Base-by-base conservation (phyloP, 2,888 invertebrate genomes). In the Epistrophella euchroma region DNA sequence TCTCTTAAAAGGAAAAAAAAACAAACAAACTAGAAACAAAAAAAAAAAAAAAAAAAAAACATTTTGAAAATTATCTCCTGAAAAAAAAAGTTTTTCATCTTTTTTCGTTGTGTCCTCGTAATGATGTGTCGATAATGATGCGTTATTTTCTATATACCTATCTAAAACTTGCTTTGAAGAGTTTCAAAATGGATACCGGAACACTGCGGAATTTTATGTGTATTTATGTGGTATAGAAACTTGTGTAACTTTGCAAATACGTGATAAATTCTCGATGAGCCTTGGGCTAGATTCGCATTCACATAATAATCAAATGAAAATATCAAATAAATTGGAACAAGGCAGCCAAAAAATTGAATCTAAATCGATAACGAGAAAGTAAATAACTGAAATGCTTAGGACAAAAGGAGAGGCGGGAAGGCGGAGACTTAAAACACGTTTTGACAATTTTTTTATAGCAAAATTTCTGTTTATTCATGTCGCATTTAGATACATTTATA, bases 121-220 rank as follows among this genome's bases (percentile, higher is more conserved):
- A 80, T 80, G 74, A 80, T 80, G 84, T 75, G 80, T 66, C 84
- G 84, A 84, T 84, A 84, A 84, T 79, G 79, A 79, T 71, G 74
- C 71, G 52, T 71, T 84, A 60, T 66, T 73, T 77, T 52, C 2
- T 52, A 22, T 50, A 25, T 32, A 32, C 32, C 32, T 32, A 32
- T 4, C 32, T 7, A 6, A 58, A 58, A 58, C 2, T n/a, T 35
- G 19, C 19, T 58, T 32, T 58, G 35, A 58, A 37, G 58, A 22
- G 6, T 32, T 15, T 58, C 22, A 37, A 22, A 58, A 37, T 19
- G 35, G 13, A 37, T 37, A 15, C 58, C 58, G 58, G 58, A 58
- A 58, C 35, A 4, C 13, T 37, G 13, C 2, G 13, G 47, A 47
- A 32, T 6, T 9, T 32, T 6, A 32, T 32, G 32, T 17, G 19